Base-by-base conservation (phyloP, 2,797 vertebrate species). In the Esox masquinongy region DNA sequence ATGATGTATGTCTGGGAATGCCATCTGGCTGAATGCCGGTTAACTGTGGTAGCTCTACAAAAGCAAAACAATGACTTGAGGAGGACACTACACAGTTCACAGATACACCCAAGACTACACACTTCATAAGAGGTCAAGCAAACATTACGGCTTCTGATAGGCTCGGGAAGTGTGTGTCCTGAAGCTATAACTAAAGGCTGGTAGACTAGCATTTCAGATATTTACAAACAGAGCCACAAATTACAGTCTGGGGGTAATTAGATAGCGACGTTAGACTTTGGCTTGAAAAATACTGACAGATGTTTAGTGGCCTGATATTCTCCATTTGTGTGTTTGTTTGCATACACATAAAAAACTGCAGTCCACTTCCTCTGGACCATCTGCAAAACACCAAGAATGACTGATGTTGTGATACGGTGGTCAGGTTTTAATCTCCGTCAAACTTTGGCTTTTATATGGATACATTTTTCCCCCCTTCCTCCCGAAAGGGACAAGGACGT, bases 251-350 rank as follows among this genome's bases (percentile, higher is more conserved):
- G 67, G 43, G 75, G 82, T 85, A 90, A 89, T 89, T 87, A 11
- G 79, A 81, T 82, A 81, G 86, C 86, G 89, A 26, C 56, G 9
- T 61, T 24, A 12, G 84, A 85, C 71, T 34, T 81, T 31, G 79
- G 80, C 71, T 74, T 53, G 70, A 74, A 86, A 89, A 90, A 86
- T 85, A 84, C 84, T 89, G 89, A 87, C 88, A 90, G 90, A 91
- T 90, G 91, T 88, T 84, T 74, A 69, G 72, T 17, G 76, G 77
- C 69, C 74, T 49, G 77, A 72, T 75, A 4, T 17, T 15, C 68
- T 47, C 36, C 39, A 14, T 22, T 61, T 24, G n/a, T 61, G 56
- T 26, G 56, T 61, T 24, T 61, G 56, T 61, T 26, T 61, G 22
- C 56, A 34, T n/a, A 47, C 15, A 24, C 12, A 43, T 69, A 2